Conservation (phyloP, 1,140 invertebrate species). For the Anadara kagoshimensis region DNA sequence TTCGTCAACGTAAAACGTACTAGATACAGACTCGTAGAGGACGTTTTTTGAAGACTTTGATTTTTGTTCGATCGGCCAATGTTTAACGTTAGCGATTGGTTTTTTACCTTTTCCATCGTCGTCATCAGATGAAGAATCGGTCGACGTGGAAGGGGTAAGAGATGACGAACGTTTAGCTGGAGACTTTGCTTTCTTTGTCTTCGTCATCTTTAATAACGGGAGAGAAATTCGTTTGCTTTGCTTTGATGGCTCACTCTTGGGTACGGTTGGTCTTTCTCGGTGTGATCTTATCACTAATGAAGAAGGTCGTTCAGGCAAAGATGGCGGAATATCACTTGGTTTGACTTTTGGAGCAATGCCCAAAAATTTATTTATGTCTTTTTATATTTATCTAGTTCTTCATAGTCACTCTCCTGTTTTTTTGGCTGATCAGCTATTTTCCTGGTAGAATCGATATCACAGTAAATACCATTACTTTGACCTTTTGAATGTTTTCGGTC, state of each 20-base stretch:
- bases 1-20: no score
- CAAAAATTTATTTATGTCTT: conserved; percentile 29
- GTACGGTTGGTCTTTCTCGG: conserved; percentile 3
- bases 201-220: no score
- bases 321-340: conserved; percentile 21
- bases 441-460: no score
- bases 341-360: conserved; percentile 23
- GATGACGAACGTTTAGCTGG: neutral
- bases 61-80: no score
- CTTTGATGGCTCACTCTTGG: conserved; percentile 9
- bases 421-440: neutral
- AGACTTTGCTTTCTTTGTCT: conserved; percentile 7
- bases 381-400: conserved; percentile 37
- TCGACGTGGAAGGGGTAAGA: neutral
- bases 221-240: neutral
- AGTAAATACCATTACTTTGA: no score
- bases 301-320: conserved; percentile 25
- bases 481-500: no score
- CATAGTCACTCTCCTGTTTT: conserved; percentile 26
- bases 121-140: neutral
- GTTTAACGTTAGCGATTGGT: neutral
- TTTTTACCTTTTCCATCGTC: conserved; percentile 10
- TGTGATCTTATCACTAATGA: conserved; percentile 14
- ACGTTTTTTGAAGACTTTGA: no score
- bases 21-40: no score